A percentile compares a stretch with the other conserved stretches of the same genome.
phyloP scores from a whole-genome alignment of 2,113 vertebrate species.

The Anarrhichthys ocellatus region DNA sequence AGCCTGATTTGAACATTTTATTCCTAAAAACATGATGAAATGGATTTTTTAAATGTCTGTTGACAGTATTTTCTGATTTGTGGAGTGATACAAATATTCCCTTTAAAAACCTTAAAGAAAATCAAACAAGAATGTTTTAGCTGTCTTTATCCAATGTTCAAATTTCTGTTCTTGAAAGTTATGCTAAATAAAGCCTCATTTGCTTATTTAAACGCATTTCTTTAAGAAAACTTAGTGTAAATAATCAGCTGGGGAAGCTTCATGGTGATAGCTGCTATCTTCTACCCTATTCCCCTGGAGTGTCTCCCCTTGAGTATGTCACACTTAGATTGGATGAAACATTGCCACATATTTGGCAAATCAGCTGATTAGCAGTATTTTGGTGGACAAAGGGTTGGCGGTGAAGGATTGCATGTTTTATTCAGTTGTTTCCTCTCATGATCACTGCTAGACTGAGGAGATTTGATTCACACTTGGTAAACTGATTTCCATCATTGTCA shows the following conservation, averaged over 20 bases:
- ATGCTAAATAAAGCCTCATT: not conserved
- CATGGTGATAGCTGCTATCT: not conserved
- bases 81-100: too few relatives aligned
- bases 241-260: not conserved
- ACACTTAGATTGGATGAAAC: not conserved
- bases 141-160: too few relatives aligned
- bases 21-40: too few relatives aligned
- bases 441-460: not conserved
- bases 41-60: too few relatives aligned
- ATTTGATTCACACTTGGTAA: not conserved
- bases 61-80: too few relatives aligned
- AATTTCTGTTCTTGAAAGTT: too few relatives aligned
- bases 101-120: too few relatives aligned
- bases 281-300: not conserved
- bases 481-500: not conserved
- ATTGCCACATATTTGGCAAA: not conserved
- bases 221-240: not conserved
- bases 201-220: not conserved
- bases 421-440: not conserved
- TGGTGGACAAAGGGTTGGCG: not conserved
- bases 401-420: not conserved
- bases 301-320: not conserved
- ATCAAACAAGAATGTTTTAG: too few relatives aligned
- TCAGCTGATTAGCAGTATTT: not conserved
- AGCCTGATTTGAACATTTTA: too few relatives aligned